phyloP scores from a whole-genome alignment of 2,113 vertebrate genomes.

The Lucifuga dentata region DNA sequence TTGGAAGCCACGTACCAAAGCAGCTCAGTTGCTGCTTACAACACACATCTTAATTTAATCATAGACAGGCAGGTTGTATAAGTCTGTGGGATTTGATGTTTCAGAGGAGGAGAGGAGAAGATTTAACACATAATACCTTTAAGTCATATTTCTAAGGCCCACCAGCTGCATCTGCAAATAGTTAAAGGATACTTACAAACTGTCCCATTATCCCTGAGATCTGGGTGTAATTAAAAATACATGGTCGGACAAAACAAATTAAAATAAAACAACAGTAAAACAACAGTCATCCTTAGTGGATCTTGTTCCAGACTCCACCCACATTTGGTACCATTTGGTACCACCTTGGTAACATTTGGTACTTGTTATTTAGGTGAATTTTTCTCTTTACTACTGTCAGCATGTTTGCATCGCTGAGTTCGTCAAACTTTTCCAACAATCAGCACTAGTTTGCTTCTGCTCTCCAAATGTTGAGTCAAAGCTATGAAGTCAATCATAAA shows the following conservation, averaged over 20 bases:
- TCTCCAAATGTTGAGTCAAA: background rate
- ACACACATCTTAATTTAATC: constrained; percentile 43
- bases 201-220: constrained; percentile 28
- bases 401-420: constrained; percentile 17
- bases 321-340: no score
- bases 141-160: constrained; percentile 43
- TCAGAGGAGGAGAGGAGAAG: constrained; percentile 36
- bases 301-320: constrained; percentile 47
- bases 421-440: constrained; percentile 26
- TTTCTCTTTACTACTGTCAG: constrained; percentile 38
- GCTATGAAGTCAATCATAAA: constrained; percentile 9
- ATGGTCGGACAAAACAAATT: constrained; percentile 22
- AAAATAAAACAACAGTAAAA: constrained; percentile 45
- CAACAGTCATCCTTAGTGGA: constrained; percentile 25
- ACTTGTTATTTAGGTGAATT: constrained; percentile 51
- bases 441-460: constrained; percentile 7
- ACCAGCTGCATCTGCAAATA: constrained; percentile 44
- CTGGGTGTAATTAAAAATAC: constrained; percentile 46
- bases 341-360: constrained; percentile 55
- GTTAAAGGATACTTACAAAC: constrained; percentile 32
- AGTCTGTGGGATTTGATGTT: constrained; percentile 42
- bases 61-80: constrained; percentile 28
- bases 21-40: background rate
- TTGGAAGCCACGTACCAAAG: constrained; percentile 3
- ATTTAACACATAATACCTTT: constrained; percentile 59